Base-by-base conservation (phyloP, 2,797 vertebrate species). In the Remorina albescens region DNA sequence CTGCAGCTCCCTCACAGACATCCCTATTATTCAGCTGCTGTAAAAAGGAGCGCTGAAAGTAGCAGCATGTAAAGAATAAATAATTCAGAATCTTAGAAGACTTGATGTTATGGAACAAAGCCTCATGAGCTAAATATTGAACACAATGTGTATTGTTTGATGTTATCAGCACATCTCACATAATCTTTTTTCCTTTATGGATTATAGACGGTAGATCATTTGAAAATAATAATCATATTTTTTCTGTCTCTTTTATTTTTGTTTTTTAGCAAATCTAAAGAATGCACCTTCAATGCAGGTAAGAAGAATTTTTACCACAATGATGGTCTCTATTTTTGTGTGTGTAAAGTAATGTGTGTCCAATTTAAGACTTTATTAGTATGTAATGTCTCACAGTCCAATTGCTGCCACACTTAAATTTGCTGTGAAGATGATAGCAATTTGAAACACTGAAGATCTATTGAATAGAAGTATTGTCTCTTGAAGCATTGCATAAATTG, bases 251-350 rank as follows among this genome's bases (percentile, higher is more conserved):
- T 26, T 9, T 58, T 1, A 8, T 26, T 69, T 74, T 54, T 78
- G 62, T 50, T 70, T 88, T 68, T 71, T 92, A 97, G 96, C 86
- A 97, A 96, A 95, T 93, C 96, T 86, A 97, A 97, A 93, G 96
- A 97, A 91, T 95, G 95, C 78, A 91, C 92, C 76, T 89, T 95
- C 85, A 97, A 95, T 74, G 86, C 95, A 85, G 96, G 96, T 97
- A 88, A 93, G 93, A 67, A 13, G 2, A 6, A 9, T 23, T 18
- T 51, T 44, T 19, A 32, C 8, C 25, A 3, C 19, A n/a, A 7
- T 19, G 6, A 46, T 58, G 32, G 23, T 49, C 63, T 46, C 5
- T 13, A 0, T 57, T 15, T 39, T 15, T 69, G 21, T 72, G 37
- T 62, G 15, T 74, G 10, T 39, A 39, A 39, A 13, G 2, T 13